Conservation (phyloP, 37 sponge, comb jelly and placozoan species). For the Beroe ovata region DNA sequence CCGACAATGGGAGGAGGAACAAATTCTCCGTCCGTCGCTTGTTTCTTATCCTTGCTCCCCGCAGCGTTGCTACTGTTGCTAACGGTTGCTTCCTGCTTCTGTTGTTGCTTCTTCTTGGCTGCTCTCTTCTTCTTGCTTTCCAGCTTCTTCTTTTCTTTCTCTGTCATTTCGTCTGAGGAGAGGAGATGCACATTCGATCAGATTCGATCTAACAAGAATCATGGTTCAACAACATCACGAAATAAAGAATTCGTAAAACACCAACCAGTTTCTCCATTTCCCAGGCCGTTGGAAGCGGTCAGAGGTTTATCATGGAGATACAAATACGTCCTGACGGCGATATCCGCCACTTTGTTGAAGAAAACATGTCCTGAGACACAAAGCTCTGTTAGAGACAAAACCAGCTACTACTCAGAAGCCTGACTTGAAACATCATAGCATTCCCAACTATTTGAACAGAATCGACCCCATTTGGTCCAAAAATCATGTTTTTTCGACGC, state of each 20-base stretch:
- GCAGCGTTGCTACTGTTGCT: conserved; percentile 76
- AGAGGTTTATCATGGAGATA: conserved; percentile 86
- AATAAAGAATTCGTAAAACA: background rate
- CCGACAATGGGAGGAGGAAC: conserved; percentile 53
- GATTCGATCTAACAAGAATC: background rate
- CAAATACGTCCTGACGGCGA: conserved; percentile 32
- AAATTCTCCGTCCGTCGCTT: conserved; percentile 13
- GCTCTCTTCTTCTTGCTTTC: conserved; percentile 64
- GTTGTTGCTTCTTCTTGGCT: conserved; percentile 74
- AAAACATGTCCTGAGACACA: conserved; percentile 25
- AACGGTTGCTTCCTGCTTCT: background rate
- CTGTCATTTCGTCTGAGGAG: conserved; percentile 72
- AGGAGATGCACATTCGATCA: background rate
- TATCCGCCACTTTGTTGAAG: conserved; percentile 38
- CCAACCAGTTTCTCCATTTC: conserved; percentile 72
- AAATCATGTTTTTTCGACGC: too few relatives aligned
- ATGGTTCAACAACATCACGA: background rate
- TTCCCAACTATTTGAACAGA: too few relatives aligned
- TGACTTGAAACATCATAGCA: too few relatives aligned
- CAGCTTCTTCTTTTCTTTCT: conserved; percentile 81
- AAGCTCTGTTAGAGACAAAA: too few relatives aligned
- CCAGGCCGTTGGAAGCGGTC: conserved; percentile 50
- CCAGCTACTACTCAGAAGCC: too few relatives aligned
- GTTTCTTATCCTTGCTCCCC: conserved; percentile 59
- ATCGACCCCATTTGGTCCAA: too few relatives aligned